A percentile compares a stretch with the other conserved stretches of the same genome.
These are phyloP conservation scores for Polydrusus pterygomalis DNA, from an alignment of 2,888 invertebrate genomes.

Conservation along the genomic window DNA sequence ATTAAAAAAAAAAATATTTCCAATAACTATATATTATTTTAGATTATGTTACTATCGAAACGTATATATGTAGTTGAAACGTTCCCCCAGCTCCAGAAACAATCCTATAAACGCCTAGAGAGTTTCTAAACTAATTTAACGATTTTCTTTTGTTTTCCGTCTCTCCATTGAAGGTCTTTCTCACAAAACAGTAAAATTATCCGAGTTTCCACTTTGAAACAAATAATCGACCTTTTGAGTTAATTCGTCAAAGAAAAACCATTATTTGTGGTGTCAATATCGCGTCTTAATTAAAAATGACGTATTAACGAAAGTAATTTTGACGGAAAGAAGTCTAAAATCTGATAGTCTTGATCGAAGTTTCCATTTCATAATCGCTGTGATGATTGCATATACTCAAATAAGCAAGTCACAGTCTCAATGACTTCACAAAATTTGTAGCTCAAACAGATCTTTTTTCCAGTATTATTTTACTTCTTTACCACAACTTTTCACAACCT, in stretches of 20 bases:
- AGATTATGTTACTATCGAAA: no score
- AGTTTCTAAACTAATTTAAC: constrained; percentile 46
- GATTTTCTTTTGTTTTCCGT: constrained; percentile 42
- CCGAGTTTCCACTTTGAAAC: neutral
- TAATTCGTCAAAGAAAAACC: constrained; percentile 5
- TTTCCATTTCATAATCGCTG: no score
- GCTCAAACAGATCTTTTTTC: no score
- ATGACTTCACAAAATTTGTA: no score
- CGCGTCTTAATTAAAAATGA: neutral
- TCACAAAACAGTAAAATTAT: constrained; percentile 2
- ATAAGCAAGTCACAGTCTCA: no score
- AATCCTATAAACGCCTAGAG: constrained; percentile 36
- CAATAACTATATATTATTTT: no score
- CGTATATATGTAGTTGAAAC: constrained; percentile 33
- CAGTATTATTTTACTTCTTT: no score
- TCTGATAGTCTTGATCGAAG: no score
- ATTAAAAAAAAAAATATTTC: no score
- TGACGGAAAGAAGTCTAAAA: neutral
- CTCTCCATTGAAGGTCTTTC: constrained; percentile 22
- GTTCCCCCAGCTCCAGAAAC: constrained; percentile 17
- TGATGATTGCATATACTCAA: no score
- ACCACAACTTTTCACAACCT: no score
- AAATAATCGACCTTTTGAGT: neutral
- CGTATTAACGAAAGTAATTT: neutral
- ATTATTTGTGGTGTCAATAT: neutral